These are phyloP conservation scores for Vollenhovia emeryi DNA, from an alignment of 1,140 invertebrate genomes.

Conservation along the genomic window DNA sequence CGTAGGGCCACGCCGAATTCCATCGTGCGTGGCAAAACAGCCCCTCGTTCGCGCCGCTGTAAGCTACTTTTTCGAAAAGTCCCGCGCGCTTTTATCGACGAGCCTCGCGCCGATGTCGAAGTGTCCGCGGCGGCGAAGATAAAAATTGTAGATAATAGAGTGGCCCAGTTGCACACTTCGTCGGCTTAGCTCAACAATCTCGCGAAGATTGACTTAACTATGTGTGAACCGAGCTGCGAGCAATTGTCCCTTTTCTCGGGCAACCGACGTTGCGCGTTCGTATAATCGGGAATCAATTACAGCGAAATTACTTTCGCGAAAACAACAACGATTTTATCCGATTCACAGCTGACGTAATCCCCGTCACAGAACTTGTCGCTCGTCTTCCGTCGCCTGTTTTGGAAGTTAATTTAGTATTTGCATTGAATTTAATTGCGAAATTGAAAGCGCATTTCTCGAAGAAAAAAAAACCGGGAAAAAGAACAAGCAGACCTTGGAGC, in stretches of 20 bases:
- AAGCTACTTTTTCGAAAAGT: background rate
- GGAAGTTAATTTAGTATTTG: too few species aligned
- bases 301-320: background rate
- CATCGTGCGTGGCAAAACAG: constrained; percentile 19
- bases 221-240: background rate
- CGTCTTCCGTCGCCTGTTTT: background rate
- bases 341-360: background rate
- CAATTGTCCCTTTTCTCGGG: background rate
- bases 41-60: background rate
- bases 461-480: background rate
- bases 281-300: background rate
- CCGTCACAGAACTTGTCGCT: background rate
- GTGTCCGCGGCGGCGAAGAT: background rate
- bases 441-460: background rate
- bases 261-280: background rate
- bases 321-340: constrained; percentile 8
- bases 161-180: background rate
- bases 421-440: background rate
- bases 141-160: background rate
- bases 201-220: background rate
- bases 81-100: background rate
- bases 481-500: background rate
- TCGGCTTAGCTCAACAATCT: background rate
- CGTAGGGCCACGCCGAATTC: constrained; percentile 53
- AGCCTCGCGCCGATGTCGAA: background rate